These are phyloP conservation scores for Sarcophaga caerulescens DNA, from an alignment of 2,888 invertebrate genomes.

Conservation along the genomic window DNA sequence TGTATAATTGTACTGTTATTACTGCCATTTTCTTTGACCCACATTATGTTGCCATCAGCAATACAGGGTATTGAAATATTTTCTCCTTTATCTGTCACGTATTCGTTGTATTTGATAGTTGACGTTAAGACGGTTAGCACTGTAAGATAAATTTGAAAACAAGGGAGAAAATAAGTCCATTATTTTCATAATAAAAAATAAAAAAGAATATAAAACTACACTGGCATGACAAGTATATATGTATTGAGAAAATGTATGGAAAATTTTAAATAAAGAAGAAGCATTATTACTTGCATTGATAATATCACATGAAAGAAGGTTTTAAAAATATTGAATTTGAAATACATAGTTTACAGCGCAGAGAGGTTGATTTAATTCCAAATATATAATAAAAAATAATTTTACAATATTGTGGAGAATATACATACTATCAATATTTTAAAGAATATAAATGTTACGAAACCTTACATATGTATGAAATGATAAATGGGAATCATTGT, in stretches of 20 bases:
- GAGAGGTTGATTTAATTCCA: no score
- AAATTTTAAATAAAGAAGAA: constrained; percentile 6
- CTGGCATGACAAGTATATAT: neutral
- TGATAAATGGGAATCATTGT: no score
- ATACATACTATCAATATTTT: no score
- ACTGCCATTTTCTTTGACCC: constrained; percentile 80
- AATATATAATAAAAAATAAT: no score
- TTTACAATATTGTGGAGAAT: no score
- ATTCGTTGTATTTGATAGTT: constrained; percentile 81
- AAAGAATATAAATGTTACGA: no score
- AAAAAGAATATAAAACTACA: neutral
- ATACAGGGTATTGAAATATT: constrained; percentile 80
- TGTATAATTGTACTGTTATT: constrained; percentile 78
- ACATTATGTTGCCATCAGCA: constrained; percentile 79
- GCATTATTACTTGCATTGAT: neutral
- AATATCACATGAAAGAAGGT: neutral
- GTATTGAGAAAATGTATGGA: constrained; percentile 37
- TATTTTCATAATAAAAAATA: neutral
- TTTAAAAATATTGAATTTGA: no score
- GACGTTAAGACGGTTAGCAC: constrained; percentile 81
- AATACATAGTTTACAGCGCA: no score
- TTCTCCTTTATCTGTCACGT: constrained; percentile 80
- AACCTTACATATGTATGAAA: no score
- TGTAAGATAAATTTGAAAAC: constrained; percentile 59
- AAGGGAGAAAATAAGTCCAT: neutral